Percentiles rank a stretch among this genome's conserved stretches.
Evolutionary conservation across 2,113 vertebrate species (phyloP).

Genomic region (Serilophus lunatus): DNA sequence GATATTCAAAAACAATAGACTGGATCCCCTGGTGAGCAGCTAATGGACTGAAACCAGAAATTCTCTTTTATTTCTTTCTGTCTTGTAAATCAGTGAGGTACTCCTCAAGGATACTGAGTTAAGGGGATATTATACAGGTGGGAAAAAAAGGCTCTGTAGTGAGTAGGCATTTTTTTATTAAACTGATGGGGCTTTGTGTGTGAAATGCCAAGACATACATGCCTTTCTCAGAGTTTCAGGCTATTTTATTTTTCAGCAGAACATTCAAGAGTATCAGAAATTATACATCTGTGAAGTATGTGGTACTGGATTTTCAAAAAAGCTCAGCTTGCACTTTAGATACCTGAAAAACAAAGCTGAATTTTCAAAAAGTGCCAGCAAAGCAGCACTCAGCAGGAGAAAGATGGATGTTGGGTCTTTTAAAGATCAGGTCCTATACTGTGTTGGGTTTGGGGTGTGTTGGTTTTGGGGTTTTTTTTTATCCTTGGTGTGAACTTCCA

Average conservation of each 20-base stretch:
- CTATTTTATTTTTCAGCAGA: background rate
- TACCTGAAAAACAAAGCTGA: background rate
- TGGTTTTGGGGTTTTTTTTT: background rate
- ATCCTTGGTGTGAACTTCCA: constrained; percentile 33
- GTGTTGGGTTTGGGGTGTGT: background rate
- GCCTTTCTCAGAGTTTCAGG: background rate
- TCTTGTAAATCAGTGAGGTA: background rate
- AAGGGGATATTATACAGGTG: background rate
- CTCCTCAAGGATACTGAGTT: background rate
- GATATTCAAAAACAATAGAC: background rate
- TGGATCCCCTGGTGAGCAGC: background rate
- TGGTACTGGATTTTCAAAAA: constrained; percentile 5
- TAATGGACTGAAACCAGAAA: constrained; percentile 29
- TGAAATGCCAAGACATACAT: background rate
- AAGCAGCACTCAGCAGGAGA: background rate
- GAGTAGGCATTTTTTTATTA: background rate
- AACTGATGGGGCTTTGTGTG: background rate
- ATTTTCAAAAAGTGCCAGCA: constrained; percentile 10
- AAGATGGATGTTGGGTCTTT: constrained; percentile 34
- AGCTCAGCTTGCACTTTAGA: constrained; percentile 18
- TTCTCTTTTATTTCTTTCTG: background rate
- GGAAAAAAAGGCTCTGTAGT: background rate
- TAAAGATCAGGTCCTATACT: constrained; percentile 17
- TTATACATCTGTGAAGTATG: background rate
- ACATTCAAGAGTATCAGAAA: background rate